Evolutionary conservation across 2,113 vertebrate species (phyloP).

Genomic region (Percopsis transmontana): DNA sequence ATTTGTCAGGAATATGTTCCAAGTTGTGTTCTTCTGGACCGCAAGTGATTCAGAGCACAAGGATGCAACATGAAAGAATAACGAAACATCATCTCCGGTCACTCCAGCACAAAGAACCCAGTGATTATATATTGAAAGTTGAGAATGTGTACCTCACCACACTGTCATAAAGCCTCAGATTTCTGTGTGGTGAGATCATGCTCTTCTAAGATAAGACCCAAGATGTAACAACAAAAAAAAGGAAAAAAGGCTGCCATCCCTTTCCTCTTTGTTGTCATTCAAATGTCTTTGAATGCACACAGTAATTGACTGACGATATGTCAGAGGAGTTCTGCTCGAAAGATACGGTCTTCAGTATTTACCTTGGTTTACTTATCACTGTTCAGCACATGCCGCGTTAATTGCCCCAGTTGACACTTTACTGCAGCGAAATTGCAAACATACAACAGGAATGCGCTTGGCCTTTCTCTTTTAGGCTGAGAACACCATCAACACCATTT

Average conservation of each 20-base stretch:
- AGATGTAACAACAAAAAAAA: too few species aligned
- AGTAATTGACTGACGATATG: slow-evolving; percentile 6
- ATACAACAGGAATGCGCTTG: slow-evolving; percentile 24
- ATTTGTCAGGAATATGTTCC: background rate
- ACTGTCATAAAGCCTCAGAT: slow-evolving; percentile 27
- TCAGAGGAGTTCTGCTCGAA: slow-evolving; percentile 43
- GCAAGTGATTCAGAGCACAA: slow-evolving; percentile 10
- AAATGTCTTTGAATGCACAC: slow-evolving; percentile 30
- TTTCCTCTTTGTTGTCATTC: slow-evolving; percentile 5
- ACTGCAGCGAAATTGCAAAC: slow-evolving; percentile 55
- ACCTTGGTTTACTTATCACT: slow-evolving; percentile 44
- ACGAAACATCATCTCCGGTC: slow-evolving; percentile 1
- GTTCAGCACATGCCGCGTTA: slow-evolving; percentile 31
- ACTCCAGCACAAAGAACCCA: slow-evolving; percentile 29
- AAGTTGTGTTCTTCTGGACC: background rate
- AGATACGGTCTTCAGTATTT: slow-evolving; percentile 37
- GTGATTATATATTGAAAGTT: slow-evolving; percentile 25
- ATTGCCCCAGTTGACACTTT: slow-evolving; percentile 43
- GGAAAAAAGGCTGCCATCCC: slow-evolving; percentile 12
- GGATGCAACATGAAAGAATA: slow-evolving; percentile 10
- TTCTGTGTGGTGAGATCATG: slow-evolving; percentile 42
- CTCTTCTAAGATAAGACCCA: slow-evolving; percentile 23
- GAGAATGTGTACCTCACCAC: slow-evolving; percentile 26
- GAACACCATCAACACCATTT: too few species aligned
- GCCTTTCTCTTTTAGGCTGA: slow-evolving; percentile 5